Evolutionary conservation across 2,888 invertebrate genomes (phyloP), one percentile per base, ranked within the genome.

Genomic region (Atethmia centrago): DNA sequence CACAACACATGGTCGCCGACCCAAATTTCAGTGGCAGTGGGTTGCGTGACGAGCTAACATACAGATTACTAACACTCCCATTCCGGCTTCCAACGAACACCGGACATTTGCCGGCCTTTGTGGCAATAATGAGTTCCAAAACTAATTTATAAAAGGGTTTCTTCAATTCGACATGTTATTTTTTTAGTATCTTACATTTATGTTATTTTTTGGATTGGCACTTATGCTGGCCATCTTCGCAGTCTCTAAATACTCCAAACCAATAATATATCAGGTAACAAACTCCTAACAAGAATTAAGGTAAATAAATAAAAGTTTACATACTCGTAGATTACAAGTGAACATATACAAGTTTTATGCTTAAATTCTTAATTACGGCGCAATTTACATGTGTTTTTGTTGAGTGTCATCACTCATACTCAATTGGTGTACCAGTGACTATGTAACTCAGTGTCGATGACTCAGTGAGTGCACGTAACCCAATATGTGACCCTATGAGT

Each of bases 291-390:
- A 85, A 71, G 79, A 77, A 78, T 71, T 47, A 77, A 72, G 65
- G 55, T 80, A 77, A 85, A 87, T 87, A 87, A 87, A 87, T 87
- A 87, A 61, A 81, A 74, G 74, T 83, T 65, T 85, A 85, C 79
- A 84, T 74, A n/a, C n/a, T n/a, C n/a, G n/a, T n/a, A 85, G 78
- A 81, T 83, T 85, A 83, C 77, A 81, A 42, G 62, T 71, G 40
- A 62, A 62, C 28, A 73, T 82, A 76, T 70, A 82, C 74, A 82
- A 62, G 59, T 42, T 66, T 70, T 42, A 81, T 62, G 56, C 40
- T 58, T 71, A 68, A 55, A 61, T 78, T 71, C 53, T 65, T 73
- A 82, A 56, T 65, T 70, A 62, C 12, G 31, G 42, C 55, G 70
- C 53, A 28, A n/a, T 42, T 40, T 45, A 49, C 28, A 42, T 51